Base-by-base conservation (phyloP, 2,797 vertebrate species). In the Glyptemys insculpta region DNA sequence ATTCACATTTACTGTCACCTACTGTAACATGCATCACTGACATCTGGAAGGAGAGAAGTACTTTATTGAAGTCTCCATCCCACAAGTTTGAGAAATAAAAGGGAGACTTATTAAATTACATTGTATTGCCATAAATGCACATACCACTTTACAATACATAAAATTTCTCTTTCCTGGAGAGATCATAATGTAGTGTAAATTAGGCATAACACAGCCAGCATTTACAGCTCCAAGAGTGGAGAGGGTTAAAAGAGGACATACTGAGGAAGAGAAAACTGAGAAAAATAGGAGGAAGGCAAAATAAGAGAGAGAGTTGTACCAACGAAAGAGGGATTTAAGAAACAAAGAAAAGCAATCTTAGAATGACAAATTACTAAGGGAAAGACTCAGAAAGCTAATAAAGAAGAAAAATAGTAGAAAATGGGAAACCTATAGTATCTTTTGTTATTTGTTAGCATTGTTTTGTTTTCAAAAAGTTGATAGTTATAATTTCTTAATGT, bases 41-140 rank as follows among this genome's bases (percentile, higher is more conserved):
- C 91, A 82, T 92, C 87, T 90, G 49, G 86, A 93, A 86, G 59
- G 87, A 86, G 89, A 87, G 34, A 62, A 88, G 23, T 80, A 54
- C 85, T 94, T 95, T 59, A 41, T 84, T 86, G 87, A 65, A 96
- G 74, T 86, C 90, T 31, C 91, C 88, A 54, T 3, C 91, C 84
- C 59, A 31, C 87, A 49, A 90, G 79, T 44, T 23, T 74, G 50
- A 86, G 91, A 95, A 87, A 9, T 34, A 19, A 1, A 76, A 88
- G 47, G 47, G 65, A 59, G 53, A 12, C 25, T 3, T 2, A 14
- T 90, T 92, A 47, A 27, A 76, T 94, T 84, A 5, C 81, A 27
- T 88, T 52, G 0, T 79, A 94, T 41, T 86, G 86, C 82, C 91
- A 25, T 54, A n/a, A 83, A 68, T 76, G 89, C 59, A 95, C 11